Percentiles rank a stretch among this genome's conserved stretches.
These are phyloP conservation scores for Pristionchus maxplancki DNA, from an alignment of 2,888 invertebrate genomes.

Conservation along the genomic window DNA sequence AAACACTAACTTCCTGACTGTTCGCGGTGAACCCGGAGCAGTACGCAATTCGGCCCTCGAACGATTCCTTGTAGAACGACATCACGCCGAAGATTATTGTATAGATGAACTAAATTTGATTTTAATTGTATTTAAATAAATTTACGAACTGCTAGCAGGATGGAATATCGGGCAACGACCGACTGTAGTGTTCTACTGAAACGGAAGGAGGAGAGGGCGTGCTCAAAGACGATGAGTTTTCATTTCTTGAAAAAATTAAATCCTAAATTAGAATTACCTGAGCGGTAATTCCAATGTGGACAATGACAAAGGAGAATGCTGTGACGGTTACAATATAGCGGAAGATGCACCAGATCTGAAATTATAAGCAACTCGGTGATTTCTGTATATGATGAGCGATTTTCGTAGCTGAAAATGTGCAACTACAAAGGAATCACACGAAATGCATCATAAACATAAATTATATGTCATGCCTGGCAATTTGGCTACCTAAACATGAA, in stretches of 20 bases:
- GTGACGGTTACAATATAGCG: background rate
- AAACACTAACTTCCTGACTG: background rate
- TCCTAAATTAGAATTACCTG: too few relatives aligned
- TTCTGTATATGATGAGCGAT: too few relatives aligned
- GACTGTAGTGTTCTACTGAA: background rate
- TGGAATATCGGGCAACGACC: background rate
- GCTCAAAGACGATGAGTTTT: background rate
- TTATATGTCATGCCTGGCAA: too few relatives aligned
- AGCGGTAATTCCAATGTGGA: constrained; percentile 26
- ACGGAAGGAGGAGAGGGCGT: background rate
- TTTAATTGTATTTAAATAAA: background rate
- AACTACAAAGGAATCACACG: too few relatives aligned
- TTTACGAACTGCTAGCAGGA: background rate
- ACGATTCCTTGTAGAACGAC: background rate
- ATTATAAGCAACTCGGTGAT: background rate
- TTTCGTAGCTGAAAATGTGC: too few relatives aligned
- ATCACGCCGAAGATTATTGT: background rate
- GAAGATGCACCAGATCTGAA: constrained; percentile 10
- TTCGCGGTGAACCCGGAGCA: background rate
- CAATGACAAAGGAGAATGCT: background rate
- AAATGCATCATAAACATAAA: too few relatives aligned
- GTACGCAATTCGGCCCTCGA: constrained; percentile 6
- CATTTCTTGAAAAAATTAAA: background rate
- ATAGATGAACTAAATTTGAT: background rate
- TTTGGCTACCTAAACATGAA: too few relatives aligned